These are phyloP conservation scores for Leptinotarsa peninsularis DNA, from an alignment of 2,888 invertebrate genomes.

Conservation along the genomic window DNA sequence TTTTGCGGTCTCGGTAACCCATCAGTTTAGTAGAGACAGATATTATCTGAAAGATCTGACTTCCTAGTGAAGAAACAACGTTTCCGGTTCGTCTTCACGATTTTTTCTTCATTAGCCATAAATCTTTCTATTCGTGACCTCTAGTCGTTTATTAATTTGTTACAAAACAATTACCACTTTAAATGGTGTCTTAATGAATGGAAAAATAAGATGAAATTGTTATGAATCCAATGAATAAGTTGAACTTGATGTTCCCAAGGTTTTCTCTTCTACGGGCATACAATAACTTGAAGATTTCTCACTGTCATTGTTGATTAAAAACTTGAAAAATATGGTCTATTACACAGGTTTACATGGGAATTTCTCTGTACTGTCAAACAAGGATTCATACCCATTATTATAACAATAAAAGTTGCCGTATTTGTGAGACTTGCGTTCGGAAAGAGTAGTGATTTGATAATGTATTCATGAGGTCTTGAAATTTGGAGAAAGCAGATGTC, in stretches of 20 bases:
- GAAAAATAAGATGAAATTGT: constrained; percentile 40
- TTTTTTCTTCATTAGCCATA: constrained; percentile 23
- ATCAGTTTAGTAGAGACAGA: background rate
- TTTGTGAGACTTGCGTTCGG: background rate
- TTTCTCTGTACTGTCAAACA: constrained; percentile 12
- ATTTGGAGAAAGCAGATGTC: background rate
- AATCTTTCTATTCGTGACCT: constrained; percentile 16
- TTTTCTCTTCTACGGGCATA: constrained; percentile 45
- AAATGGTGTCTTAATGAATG: constrained; percentile 40
- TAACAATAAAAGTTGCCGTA: constrained; percentile 13
- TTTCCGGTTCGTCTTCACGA: constrained; percentile 10
- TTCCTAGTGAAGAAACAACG: constrained; percentile 24
- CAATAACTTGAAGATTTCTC: constrained; percentile 45
- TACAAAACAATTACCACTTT: constrained; percentile 41
- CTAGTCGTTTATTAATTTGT: constrained; percentile 26
- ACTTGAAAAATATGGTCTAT: constrained; percentile 39
- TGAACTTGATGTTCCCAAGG: constrained; percentile 49
- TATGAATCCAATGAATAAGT: constrained; percentile 43
- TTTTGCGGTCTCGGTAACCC: background rate
- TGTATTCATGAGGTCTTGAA: constrained; percentile 5
- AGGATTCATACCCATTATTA: constrained; percentile 3
- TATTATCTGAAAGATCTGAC: background rate
- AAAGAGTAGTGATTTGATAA: constrained; percentile 10
- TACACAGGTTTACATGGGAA: constrained; percentile 34
- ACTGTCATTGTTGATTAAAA: constrained; percentile 47